Conservation (phyloP, 1,140 invertebrate genomes). For the Solenopsis invicta region DNA sequence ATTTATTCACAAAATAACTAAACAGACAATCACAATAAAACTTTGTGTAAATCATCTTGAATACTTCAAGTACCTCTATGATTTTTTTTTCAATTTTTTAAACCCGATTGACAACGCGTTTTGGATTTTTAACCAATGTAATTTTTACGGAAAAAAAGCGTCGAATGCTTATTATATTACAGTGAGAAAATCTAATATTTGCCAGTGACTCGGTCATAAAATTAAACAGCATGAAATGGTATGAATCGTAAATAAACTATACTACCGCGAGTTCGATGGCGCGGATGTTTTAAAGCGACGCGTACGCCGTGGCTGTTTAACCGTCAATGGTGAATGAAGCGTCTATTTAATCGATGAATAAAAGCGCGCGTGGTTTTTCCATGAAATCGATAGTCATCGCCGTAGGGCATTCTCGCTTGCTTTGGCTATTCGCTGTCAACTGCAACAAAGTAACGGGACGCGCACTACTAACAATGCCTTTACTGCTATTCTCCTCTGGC, state of each 20-base stretch:
- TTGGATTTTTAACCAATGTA: neutral
- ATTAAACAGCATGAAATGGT: constrained; percentile 1
- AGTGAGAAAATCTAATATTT: constrained; percentile 3
- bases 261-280: neutral
- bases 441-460: constrained; percentile 74
- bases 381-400: constrained; percentile 62
- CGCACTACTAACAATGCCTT: constrained; percentile 73
- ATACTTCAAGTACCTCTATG: too few relatives aligned
- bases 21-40: too few relatives aligned
- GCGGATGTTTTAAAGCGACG: neutral
- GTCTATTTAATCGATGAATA: constrained; percentile 38
- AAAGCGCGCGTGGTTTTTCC: constrained; percentile 47
- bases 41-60: too few relatives aligned
- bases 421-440: constrained; percentile 73
- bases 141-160: neutral
- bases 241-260: constrained; percentile 20
- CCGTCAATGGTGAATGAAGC: constrained; percentile 50
- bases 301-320: constrained; percentile 53
- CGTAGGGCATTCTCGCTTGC: constrained; percentile 59
- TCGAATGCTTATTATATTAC: neutral
- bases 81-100: neutral
- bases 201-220: neutral
- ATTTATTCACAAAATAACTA: too few relatives aligned
- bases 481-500: constrained; percentile 56
- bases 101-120: neutral